Conservation (phyloP, 2,113 vertebrate species). For the Nothobranchius furzeri region DNA sequence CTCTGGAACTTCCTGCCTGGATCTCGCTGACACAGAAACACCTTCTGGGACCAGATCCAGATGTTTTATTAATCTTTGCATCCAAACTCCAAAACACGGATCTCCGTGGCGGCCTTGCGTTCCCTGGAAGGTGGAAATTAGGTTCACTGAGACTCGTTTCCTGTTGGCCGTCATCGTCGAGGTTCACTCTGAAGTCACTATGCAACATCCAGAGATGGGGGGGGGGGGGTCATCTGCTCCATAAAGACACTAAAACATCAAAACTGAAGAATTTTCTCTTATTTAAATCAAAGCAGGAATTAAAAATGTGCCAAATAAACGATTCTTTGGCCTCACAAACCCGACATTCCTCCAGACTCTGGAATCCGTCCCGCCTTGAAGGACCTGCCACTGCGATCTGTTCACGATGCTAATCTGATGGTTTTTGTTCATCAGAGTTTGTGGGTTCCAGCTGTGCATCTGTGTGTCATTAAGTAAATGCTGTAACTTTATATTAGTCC, state of each 20-base stretch:
- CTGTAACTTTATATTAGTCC: too few species aligned
- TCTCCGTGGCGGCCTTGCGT: background rate
- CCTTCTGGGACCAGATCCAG: background rate
- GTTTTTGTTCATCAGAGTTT: too few species aligned
- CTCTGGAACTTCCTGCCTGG: too few species aligned
- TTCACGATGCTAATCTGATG: too few species aligned
- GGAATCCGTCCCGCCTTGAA: constrained; percentile 41
- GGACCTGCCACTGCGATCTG: constrained; percentile 19
- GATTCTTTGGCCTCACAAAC: background rate
- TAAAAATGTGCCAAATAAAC: constrained; percentile 57
- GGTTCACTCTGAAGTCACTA: constrained; percentile 36
- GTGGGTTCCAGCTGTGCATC: too few species aligned
- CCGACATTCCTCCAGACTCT: constrained; percentile 18
- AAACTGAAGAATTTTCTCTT: constrained; percentile 2
- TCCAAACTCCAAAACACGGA: too few species aligned
- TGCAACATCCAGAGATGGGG: constrained; percentile 34
- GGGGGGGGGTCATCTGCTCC: constrained; percentile 24
- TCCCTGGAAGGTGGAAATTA: constrained; percentile 21
- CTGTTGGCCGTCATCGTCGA: too few species aligned
- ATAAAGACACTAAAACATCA: constrained; percentile 35
- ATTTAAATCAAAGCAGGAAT: constrained; percentile 19
- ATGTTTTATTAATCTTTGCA: background rate
- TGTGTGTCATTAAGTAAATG: too few species aligned
- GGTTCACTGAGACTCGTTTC: too few species aligned
- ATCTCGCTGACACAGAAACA: too few species aligned